Base-by-base conservation (phyloP, 1,140 invertebrate genomes). In the fruit fly (Drosophila melanogaster) region DNA sequence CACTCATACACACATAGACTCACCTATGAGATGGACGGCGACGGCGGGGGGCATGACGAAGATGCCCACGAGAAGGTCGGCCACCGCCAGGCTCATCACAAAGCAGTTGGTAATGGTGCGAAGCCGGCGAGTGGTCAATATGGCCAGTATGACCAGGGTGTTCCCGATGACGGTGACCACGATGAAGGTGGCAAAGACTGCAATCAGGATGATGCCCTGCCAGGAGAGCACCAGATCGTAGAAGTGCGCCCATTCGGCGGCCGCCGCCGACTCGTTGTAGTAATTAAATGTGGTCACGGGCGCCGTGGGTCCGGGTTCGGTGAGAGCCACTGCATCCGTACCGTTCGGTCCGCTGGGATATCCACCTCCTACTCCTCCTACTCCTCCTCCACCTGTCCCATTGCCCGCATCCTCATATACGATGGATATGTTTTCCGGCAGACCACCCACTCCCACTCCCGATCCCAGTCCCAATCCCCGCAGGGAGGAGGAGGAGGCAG, bases 41-140 rank as follows among this genome's bases (percentile, higher is more conserved):
- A 99, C 97, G 58, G 97, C 97, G 47, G 98, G 96, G 11, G 98
- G 98, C 98, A 99, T 98, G 0, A 99, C 98, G 77, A 98, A 96
- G 43, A 98, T 95, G 0, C 97, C 98, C 0, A 99, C 97, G 54
- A 98, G 93, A 85, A 98, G 95, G 94, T 99, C 98, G 46, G 98
- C 97, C 1, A 96, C 95, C 0, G 98, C 97, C 79, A 98, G 92
- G 41, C 97, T 98, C 67, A 97, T 98, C 30, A 99, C 96, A 92
- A 98, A 98, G 93, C 97, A 98, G 93, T 99, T 99, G 60, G 98
- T 98, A 24, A 98, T 97, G 17, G 97, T 98, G 58, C 97, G 94
- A 38, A 99, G 93, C 54, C 98, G 95, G 67, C 97, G 94, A 41
- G 98, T 98, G n/a, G 96, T 98, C 77, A 97, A 94, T 12, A 99